Conservation (phyloP, 2,797 vertebrate genomes). For the Telmatherina bonti region DNA sequence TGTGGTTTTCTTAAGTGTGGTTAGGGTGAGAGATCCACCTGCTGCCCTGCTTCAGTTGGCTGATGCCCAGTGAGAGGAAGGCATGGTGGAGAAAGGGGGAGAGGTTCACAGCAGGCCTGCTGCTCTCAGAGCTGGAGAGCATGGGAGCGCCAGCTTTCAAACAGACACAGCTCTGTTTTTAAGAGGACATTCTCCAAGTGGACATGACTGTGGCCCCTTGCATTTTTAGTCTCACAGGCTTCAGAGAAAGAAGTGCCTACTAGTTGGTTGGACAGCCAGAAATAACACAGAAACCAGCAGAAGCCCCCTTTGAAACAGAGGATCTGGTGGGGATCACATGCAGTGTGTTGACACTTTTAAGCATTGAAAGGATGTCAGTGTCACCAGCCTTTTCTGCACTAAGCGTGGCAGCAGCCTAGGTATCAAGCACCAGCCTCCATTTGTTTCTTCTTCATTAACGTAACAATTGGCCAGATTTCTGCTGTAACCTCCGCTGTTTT, state of each 20-base stretch:
- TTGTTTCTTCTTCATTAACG: background rate
- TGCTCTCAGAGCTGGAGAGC: slow-evolving; percentile 64
- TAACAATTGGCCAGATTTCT: background rate
- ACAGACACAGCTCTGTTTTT: slow-evolving; percentile 68
- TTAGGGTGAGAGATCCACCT: slow-evolving; percentile 63
- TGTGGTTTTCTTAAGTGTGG: slow-evolving; percentile 54
- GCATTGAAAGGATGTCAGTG: slow-evolving; percentile 60
- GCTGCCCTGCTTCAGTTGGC: slow-evolving; percentile 45
- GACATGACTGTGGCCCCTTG: slow-evolving; percentile 51
- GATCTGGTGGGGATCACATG: slow-evolving; percentile 44
- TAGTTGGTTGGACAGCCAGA: slow-evolving; percentile 59
- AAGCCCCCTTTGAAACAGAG: slow-evolving; percentile 55
- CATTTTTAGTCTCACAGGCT: slow-evolving; percentile 61
- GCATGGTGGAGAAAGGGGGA: slow-evolving; percentile 57
- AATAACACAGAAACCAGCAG: slow-evolving; percentile 65
- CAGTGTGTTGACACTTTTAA: slow-evolving; percentile 51
- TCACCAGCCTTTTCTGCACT: slow-evolving; percentile 43
- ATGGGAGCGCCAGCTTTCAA: slow-evolving; percentile 61
- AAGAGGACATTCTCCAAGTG: slow-evolving; percentile 53
- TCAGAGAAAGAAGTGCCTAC: slow-evolving; percentile 66
- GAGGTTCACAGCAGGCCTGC: slow-evolving; percentile 68
- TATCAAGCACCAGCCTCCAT: background rate
- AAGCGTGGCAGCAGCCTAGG: slow-evolving; percentile 6
- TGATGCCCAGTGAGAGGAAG: slow-evolving; percentile 49
- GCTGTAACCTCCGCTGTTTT: background rate